Conservation (phyloP, 2,113 vertebrate species). For the Paralichthys olivaceus region DNA sequence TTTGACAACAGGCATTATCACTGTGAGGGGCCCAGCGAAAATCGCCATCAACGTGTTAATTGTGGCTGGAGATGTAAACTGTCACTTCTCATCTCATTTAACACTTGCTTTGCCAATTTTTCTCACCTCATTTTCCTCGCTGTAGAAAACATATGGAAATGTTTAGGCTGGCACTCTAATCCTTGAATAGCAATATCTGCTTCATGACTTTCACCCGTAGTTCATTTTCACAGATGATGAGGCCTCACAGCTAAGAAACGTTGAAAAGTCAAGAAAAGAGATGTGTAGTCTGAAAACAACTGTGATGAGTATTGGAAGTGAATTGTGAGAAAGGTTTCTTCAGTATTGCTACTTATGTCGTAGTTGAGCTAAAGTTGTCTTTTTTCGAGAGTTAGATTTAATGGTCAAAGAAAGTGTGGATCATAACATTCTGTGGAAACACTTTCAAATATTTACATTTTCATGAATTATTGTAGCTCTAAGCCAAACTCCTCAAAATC, state of each 20-base stretch:
- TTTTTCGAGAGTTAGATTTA: neutral
- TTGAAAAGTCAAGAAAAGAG: too few relatives aligned
- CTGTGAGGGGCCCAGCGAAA: constrained; percentile 97
- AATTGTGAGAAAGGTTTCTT: neutral
- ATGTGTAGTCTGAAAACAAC: constrained; percentile 9
- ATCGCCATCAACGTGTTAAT: constrained; percentile 99
- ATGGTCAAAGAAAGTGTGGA: neutral
- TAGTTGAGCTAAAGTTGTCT: neutral
- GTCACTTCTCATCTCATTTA: constrained; percentile 99
- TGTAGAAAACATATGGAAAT: constrained; percentile 87
- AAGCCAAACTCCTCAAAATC: neutral
- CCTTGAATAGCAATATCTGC: constrained; percentile 38
- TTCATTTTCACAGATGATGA: neutral
- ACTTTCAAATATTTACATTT: neutral
- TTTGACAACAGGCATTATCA: constrained; percentile 99
- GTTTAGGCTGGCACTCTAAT: constrained; percentile 73
- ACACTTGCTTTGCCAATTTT: constrained; percentile 88
- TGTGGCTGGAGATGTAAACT: constrained; percentile 99
- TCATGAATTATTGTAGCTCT: neutral
- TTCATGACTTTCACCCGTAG: constrained; percentile 22
- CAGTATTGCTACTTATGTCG: neutral
- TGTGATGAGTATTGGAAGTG: neutral
- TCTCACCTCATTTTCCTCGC: constrained; percentile 87
- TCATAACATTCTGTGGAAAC: neutral
- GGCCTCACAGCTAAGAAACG: neutral